Evolutionary conservation across 2,113 vertebrate genomes (phyloP), one percentile per base, ranked within the genome.

Genomic region (Apodemus speciosus): DNA sequence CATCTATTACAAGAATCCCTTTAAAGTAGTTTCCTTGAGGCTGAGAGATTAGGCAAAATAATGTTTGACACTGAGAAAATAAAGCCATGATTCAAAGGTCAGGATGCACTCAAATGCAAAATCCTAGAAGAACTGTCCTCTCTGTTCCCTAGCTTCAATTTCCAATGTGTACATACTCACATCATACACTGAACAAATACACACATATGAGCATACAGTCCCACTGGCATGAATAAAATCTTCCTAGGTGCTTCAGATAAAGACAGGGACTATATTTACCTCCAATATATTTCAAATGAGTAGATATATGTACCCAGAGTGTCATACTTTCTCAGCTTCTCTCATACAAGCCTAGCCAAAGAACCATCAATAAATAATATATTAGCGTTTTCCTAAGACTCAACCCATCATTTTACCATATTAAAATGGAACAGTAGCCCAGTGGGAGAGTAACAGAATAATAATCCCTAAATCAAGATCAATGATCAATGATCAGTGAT

Each of bases 21-120:
- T 40, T 92, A 75, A 96, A 89, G 49, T 27, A 88, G 56, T 69
- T 94, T 76, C 85, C 35, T 90, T 88, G 51, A 18, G n/a, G 49
- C 9, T 0, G 1, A 71, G 91, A n/a, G 25, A 11, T 30, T 87
- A 97, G 89, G 90, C 86, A 92, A 97, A 92, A 94, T 75, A 96
- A 85, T 71, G 91, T 85, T 97, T 97, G 94, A 96, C 91, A 96
- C 66, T 68, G 66, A 88, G 53, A 98, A 96, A 97, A 95, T 83
- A 93, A 97, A 91, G 73, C 85, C 89, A 88, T 88, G 68, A 96
- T 79, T 94, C 91, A 68, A 91, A 94, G 35, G 35, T 83, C 76
- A 71, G 51, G 75, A 77, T 95, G 16, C 43, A 77, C 85, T 92
- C 66, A 87, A 66, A 88, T 84, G 89, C 53, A 56, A 69, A 93